Evolutionary conservation across 2,888 invertebrate genomes (phyloP).

Genomic region (Molorchus minor): DNA sequence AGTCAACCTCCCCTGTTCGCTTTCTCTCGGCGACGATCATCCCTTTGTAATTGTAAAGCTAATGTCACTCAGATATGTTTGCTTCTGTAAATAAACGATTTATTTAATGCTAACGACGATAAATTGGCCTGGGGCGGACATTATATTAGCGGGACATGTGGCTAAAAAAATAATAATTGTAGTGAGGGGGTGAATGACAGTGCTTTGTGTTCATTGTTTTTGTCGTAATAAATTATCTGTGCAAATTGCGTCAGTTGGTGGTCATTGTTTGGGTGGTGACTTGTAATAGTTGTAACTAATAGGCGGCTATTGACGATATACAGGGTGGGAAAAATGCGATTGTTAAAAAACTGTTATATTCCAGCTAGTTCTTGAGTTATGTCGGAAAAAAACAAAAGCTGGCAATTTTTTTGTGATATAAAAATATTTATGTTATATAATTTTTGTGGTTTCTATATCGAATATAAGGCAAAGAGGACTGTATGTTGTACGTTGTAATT

Average conservation of each 20-base stretch:
- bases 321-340: no score
- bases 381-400: no score
- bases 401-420: no score
- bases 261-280: not conserved
- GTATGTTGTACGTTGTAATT: no score
- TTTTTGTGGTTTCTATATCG: no score
- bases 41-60: constrained; percentile 52
- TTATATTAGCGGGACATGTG: constrained; percentile 37
- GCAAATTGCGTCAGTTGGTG: constrained; percentile 15
- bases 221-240: constrained; percentile 14
- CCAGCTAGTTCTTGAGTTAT: no score
- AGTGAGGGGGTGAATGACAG: not conserved
- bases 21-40: constrained; percentile 45
- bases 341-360: no score
- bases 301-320: no score
- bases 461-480: no score
- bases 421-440: no score
- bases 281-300: no score
- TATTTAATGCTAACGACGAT: constrained; percentile 57
- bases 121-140: constrained; percentile 44
- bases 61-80: constrained; percentile 50
- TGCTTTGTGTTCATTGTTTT: constrained; percentile 14
- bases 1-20: constrained; percentile 33
- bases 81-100: constrained; percentile 56
- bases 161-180: constrained; percentile 30